These are phyloP conservation scores for Stictocephala bisonia DNA, from an alignment of 2,888 invertebrate species.

Conservation along the genomic window DNA sequence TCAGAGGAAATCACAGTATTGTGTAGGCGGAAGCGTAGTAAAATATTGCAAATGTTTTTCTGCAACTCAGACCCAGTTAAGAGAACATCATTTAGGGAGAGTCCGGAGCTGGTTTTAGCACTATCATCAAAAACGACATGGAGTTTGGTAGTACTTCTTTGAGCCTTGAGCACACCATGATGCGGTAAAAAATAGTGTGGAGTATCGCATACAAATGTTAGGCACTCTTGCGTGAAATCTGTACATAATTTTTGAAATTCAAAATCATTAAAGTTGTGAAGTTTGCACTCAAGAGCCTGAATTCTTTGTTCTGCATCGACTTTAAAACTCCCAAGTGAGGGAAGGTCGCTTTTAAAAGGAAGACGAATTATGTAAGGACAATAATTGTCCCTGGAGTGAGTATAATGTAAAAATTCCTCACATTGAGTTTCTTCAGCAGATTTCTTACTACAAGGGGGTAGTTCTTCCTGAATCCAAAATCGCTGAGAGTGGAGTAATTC, in stretches of 20 bases:
- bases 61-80: not conserved
- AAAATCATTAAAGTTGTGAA: not conserved
- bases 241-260: not conserved
- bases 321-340: not conserved
- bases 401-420: not conserved
- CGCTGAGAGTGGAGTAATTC: not conserved
- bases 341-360: not conserved
- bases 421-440: not conserved
- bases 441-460: not conserved
- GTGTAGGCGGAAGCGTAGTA: constrained; percentile 9
- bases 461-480: constrained; percentile 6
- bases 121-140: not conserved
- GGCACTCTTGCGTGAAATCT: not conserved
- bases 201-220: not conserved
- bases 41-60: constrained; percentile 25
- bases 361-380: not conserved
- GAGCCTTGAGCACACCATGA: not conserved
- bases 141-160: not conserved
- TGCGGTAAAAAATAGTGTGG: not conserved
- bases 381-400: not conserved
- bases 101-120: not conserved
- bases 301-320: not conserved
- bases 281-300: not conserved
- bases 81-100: constrained; percentile 7
- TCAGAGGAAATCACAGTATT: constrained; percentile 29